phyloP scores from a whole-genome alignment of 2,888 invertebrate species.

The Erebia epiphron region DNA sequence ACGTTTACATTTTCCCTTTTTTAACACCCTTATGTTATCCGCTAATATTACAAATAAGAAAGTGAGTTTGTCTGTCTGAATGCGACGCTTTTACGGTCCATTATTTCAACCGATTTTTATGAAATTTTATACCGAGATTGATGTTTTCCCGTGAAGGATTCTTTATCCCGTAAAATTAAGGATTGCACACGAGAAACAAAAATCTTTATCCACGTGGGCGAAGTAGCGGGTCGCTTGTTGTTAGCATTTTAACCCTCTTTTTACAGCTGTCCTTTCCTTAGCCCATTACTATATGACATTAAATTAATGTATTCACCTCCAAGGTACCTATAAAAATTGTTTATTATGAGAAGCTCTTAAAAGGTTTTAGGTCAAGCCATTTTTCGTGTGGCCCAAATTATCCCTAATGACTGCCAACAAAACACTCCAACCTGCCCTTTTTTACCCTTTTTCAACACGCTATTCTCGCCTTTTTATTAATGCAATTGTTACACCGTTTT shows the following conservation, averaged over 20 bases:
- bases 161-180: too few species aligned
- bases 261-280: background rate
- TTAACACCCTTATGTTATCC: background rate
- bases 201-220: too few species aligned
- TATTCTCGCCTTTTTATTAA: conserved; percentile 38
- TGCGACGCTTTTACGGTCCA: too few species aligned
- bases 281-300: too few species aligned
- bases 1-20: conserved; percentile 27
- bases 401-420: conserved; percentile 41
- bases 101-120: too few species aligned
- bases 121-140: too few species aligned
- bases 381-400: conserved; percentile 41
- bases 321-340: conserved; percentile 23
- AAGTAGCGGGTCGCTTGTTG: too few species aligned
- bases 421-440: conserved; percentile 32
- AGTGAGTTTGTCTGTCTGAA: too few species aligned
- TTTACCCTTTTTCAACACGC: conserved; percentile 23
- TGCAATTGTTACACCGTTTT: conserved; percentile 36
- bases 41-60: too few species aligned
- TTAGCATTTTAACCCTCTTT: background rate
- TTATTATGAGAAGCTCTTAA: conserved; percentile 34
- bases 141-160: too few species aligned
- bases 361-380: conserved; percentile 35
- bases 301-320: too few species aligned
- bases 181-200: too few species aligned